Conservation (phyloP, 1,140 invertebrate genomes). For the Scaptodrosophila lebanonensis region DNA sequence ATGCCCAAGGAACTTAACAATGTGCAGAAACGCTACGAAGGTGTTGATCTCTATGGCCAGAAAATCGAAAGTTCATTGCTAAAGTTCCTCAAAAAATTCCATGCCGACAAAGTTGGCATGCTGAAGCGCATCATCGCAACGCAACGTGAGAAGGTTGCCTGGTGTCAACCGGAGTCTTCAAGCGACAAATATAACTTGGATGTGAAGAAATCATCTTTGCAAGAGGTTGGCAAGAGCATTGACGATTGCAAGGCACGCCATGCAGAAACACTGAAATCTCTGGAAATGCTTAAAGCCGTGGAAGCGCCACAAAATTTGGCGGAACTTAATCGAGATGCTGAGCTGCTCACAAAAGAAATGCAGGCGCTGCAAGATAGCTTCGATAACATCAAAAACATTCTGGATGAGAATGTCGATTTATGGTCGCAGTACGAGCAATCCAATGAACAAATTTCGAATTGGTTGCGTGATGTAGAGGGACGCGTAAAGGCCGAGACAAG, state of each 20-base stretch:
- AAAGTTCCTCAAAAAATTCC: slow-evolving; percentile 91
- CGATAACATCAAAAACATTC: slow-evolving; percentile 82
- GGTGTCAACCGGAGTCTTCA: slow-evolving; percentile 91
- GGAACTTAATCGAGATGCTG: slow-evolving; percentile 81
- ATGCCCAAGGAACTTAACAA: slow-evolving; percentile 88
- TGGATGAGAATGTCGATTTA: slow-evolving; percentile 85
- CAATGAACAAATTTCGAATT: slow-evolving; percentile 86
- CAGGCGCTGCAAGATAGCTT: slow-evolving; percentile 83
- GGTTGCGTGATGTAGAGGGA: slow-evolving; percentile 92
- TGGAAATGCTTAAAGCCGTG: slow-evolving; percentile 83
- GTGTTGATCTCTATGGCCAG: slow-evolving; percentile 84
- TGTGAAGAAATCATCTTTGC: slow-evolving; percentile 90
- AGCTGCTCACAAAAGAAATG: slow-evolving; percentile 83
- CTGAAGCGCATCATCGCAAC: slow-evolving; percentile 87
- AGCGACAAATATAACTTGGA: slow-evolving; percentile 95
- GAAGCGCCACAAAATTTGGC: slow-evolving; percentile 83
- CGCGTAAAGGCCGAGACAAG: slow-evolving; percentile 86
- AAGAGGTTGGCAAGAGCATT: slow-evolving; percentile 86
- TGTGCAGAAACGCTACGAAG: slow-evolving; percentile 87
- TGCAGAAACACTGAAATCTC: slow-evolving; percentile 82
- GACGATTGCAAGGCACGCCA: slow-evolving; percentile 83
- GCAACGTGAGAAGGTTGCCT: slow-evolving; percentile 92
- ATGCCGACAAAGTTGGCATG: slow-evolving; percentile 89
- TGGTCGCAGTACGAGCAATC: slow-evolving; percentile 89
- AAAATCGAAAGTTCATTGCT: slow-evolving; percentile 90